Conservation (phyloP, 2,797 vertebrate species). For the Paguma larvata region DNA sequence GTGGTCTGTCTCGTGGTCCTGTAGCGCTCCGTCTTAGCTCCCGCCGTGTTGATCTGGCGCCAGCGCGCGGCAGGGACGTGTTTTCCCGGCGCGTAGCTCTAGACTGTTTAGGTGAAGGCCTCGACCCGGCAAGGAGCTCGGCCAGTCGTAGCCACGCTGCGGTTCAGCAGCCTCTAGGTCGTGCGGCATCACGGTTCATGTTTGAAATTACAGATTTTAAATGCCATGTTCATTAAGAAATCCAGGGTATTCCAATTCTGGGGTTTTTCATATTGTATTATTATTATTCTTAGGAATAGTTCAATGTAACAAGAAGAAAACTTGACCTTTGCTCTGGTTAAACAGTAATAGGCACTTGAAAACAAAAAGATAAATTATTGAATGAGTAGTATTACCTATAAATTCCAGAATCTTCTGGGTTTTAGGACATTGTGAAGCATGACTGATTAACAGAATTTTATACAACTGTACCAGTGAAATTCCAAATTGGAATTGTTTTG, state of each 20-base stretch:
- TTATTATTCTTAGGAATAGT: constrained; percentile 99
- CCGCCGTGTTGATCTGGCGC: constrained; percentile 82
- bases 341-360: constrained; percentile 95
- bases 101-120: constrained; percentile 83
- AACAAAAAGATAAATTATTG: constrained; percentile 88
- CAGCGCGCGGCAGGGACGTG: constrained; percentile 85
- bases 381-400: constrained; percentile 92
- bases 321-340: constrained; percentile 97
- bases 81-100: constrained; percentile 75
- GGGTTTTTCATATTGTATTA: constrained; percentile 97
- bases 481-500: constrained; percentile 99
- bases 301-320: constrained; percentile 97
- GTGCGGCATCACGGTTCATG: constrained; percentile 90
- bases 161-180: constrained; percentile 88
- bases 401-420: constrained; percentile 94
- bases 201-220: constrained; percentile 93
- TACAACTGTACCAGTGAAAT: constrained; percentile 97
- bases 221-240: constrained; percentile 97
- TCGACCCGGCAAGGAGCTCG: constrained; percentile 83
- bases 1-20: constrained; percentile 88
- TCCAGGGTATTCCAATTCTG: constrained; percentile 99
- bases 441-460: constrained; percentile 97
- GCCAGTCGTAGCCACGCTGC: constrained; percentile 85
- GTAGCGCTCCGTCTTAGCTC: constrained; percentile 80
- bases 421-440: constrained; percentile 92